Percentiles rank a stretch among this genome's conserved stretches.
Evolutionary conservation across 2,797 vertebrate species (phyloP).

Genomic region (Eulemur coronatus): DNA sequence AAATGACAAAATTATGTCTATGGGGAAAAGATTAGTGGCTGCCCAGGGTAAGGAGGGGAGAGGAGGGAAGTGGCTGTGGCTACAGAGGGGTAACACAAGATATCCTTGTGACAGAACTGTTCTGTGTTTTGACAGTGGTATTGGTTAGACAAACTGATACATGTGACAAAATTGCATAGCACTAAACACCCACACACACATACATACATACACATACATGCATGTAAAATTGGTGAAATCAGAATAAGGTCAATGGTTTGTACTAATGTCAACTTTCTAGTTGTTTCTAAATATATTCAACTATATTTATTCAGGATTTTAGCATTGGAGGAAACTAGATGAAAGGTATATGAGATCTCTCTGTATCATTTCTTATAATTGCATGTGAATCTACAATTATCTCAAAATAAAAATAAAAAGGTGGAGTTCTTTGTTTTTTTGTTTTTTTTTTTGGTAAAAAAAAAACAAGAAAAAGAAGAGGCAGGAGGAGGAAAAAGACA

Average conservation of each 20-base stretch:
- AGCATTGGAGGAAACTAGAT: neutral
- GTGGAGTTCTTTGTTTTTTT: neutral
- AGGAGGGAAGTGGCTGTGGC: neutral
- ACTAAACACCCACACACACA: neutral
- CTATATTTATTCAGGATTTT: neutral
- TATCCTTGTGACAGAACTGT: neutral
- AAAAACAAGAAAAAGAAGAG: neutral
- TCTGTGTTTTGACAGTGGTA: neutral
- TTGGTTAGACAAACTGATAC: neutral
- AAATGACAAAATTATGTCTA: neutral
- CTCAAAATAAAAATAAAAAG: neutral
- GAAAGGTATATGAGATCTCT: neutral
- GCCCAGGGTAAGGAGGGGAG: neutral
- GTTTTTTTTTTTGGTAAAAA: neutral
- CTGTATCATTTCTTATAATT: neutral
- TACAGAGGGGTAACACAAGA: neutral
- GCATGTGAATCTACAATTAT: neutral
- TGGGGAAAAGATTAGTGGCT: neutral
- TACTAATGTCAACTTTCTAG: neutral
- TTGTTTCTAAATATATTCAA: neutral
- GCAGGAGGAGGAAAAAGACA: neutral
- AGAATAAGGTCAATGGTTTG: neutral
- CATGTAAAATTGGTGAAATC: neutral
- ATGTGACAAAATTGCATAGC: neutral
- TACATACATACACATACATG: neutral